Evolutionary conservation across 2,888 invertebrate species (phyloP).

Genomic region (Lasioglossum calceatum): DNA sequence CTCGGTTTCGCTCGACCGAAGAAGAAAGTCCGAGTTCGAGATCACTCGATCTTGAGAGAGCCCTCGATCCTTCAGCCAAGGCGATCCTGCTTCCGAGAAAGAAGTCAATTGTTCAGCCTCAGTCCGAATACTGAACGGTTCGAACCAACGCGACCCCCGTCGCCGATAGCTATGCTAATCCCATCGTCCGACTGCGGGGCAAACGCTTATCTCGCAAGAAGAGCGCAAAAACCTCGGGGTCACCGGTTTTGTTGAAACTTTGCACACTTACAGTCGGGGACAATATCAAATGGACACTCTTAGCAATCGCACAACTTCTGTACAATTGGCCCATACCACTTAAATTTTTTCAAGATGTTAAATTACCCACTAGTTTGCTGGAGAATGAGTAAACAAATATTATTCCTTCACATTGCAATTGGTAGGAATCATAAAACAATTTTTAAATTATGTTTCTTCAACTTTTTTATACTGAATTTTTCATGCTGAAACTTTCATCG

Average conservation of each 20-base stretch:
- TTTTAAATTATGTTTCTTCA: no score
- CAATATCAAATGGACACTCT: no score
- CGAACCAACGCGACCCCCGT: not conserved
- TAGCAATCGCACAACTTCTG: no score
- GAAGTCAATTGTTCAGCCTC: conserved; percentile 19
- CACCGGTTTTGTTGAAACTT: not conserved
- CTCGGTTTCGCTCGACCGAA: conserved; percentile 6
- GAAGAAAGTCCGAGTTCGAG: conserved; percentile 20
- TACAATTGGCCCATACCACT: no score
- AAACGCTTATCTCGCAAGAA: not conserved
- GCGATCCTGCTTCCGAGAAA: conserved; percentile 42
- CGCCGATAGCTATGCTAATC: not conserved
- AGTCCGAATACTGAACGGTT: not conserved
- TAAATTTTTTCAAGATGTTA: no score
- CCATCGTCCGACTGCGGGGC: not conserved
- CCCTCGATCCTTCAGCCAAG: conserved; percentile 15
- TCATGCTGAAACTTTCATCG: no score
- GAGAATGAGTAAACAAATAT: no score
- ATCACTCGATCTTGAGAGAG: conserved; percentile 29
- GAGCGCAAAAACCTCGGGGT: not conserved
- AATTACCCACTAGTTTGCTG: no score
- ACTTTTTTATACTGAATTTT: no score
- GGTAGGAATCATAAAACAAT: no score
- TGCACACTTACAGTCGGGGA: no score
- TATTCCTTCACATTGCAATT: no score